Evolutionary conservation across 2,113 vertebrate genomes (phyloP), one percentile per base, ranked within the genome.

Genomic region (Fregata magnificens): DNA sequence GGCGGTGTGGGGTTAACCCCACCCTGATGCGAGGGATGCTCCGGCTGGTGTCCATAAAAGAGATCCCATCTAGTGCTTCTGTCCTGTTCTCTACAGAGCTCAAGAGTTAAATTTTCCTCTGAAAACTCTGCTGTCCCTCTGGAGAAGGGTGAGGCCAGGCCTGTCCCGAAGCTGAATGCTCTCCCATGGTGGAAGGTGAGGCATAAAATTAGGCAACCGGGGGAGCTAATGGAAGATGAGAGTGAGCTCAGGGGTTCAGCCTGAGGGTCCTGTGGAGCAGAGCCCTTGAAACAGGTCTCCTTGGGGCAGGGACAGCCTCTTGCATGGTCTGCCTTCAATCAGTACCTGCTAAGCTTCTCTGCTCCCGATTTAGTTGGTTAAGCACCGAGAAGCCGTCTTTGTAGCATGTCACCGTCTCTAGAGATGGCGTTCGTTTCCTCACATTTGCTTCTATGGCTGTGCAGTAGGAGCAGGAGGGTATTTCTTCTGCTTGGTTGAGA

Each of bases 371-470:
- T 12, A 76, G 40, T 26, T 82, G 81, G 18, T 67, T 53, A 5
- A 36, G 40, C 13, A 25, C 22, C 1, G 2, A 62, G 72, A 50
- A 86, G 50, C 17, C 1, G 2, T 13, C 13, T 56, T n/a, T 9
- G 10, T n/a, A 31, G 19, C 15, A 12, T 17, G 22, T 47, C 26
- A 6, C 42, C 5, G 0, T 67, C 69, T 69, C 52, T 94, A 80
- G 32, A 32, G 16, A 5, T 3, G 26, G 10, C 1, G 0, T 70
- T 90, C 13, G 17, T 32, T 77, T 58, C 69, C 24, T 81, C 32
- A 15, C 1, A 0, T 53, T 47, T 70, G 31, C 44, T 52, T n/a
- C 50, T 45, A 4, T n/a, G 65, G 36, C 62, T 3, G 1, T 40
- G 58, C 59, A 45, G 22, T 18, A 55, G 29, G 17, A 91, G 32